Conservation (phyloP, 1,140 invertebrate species). For the Alviniconcha marisindica region DNA sequence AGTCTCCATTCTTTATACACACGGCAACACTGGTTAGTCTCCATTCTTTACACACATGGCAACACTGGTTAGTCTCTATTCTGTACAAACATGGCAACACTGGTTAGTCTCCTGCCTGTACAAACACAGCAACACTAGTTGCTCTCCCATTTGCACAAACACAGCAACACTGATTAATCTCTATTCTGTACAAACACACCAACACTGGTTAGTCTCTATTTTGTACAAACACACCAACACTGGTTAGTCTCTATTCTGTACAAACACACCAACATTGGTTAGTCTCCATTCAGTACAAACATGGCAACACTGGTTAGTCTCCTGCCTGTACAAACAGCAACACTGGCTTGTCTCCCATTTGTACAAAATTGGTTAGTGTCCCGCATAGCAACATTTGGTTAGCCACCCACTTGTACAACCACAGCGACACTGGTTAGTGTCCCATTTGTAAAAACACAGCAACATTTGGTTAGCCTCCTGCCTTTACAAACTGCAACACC, state of each 20-base stretch:
- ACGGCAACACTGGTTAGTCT: too few relatives aligned
- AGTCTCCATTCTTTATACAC: too few relatives aligned
- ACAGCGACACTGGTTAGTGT: neutral
- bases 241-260: neutral
- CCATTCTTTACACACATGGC: too few relatives aligned
- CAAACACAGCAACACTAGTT: neutral
- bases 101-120: neutral
- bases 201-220: neutral
- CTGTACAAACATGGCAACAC: neutral
- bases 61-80: neutral
- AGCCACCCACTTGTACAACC: too few relatives aligned
- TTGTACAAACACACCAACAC: neutral
- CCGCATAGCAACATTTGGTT: too few relatives aligned
- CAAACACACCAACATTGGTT: neutral
- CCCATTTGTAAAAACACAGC: neutral
- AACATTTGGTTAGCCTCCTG: neutral
- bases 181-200: too few relatives aligned
- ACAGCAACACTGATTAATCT: too few relatives aligned
- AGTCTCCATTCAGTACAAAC: neutral
- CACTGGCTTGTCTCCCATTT: too few relatives aligned
- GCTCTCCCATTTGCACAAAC: too few relatives aligned
- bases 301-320: neutral
- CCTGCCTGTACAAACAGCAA: neutral
- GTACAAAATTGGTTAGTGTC: too few relatives aligned
- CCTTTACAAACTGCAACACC: neutral